Evolutionary conservation across 2,888 invertebrate species (phyloP).

Genomic region (Agonopterix alstromeriana): DNA sequence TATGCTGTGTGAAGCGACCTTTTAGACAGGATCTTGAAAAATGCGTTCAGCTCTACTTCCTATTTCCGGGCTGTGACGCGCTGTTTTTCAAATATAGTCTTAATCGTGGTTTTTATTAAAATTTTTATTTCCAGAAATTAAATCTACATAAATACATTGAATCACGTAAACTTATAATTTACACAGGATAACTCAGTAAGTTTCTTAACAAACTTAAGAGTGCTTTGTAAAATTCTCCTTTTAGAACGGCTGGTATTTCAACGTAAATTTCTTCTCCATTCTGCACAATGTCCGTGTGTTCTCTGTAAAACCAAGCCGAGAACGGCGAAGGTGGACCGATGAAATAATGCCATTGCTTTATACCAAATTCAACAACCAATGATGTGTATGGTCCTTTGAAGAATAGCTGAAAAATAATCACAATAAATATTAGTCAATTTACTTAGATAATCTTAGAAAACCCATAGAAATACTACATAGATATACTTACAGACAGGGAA

Average conservation of each 20-base stretch:
- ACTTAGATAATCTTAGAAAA: too few relatives aligned
- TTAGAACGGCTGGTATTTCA: constrained; percentile 27
- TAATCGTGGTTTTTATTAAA: too few relatives aligned
- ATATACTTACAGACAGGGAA: too few relatives aligned
- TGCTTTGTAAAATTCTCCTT: constrained; percentile 24
- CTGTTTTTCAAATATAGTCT: too few relatives aligned
- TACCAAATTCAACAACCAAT: constrained; percentile 24
- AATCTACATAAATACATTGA: too few relatives aligned
- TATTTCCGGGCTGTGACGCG: too few relatives aligned
- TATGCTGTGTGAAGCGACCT: too few relatives aligned
- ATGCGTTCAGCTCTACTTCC: too few relatives aligned
- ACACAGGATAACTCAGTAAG: constrained; percentile 24
- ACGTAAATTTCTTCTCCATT: constrained; percentile 16
- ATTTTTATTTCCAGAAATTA: too few relatives aligned
- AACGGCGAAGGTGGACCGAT: constrained; percentile 26
- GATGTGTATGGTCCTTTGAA: constrained; percentile 34
- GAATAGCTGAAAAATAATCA: constrained; percentile 30
- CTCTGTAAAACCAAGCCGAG: constrained; percentile 41
- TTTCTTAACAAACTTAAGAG: constrained; percentile 17
- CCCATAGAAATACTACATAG: too few relatives aligned
- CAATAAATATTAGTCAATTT: too few relatives aligned
- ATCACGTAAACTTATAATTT: background rate
- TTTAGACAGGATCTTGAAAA: too few relatives aligned
- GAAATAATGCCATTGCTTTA: constrained; percentile 33
- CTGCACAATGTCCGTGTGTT: constrained; percentile 15